These are phyloP conservation scores for Ophion slaviceki DNA, from an alignment of 2,888 invertebrate genomes.

Conservation along the genomic window DNA sequence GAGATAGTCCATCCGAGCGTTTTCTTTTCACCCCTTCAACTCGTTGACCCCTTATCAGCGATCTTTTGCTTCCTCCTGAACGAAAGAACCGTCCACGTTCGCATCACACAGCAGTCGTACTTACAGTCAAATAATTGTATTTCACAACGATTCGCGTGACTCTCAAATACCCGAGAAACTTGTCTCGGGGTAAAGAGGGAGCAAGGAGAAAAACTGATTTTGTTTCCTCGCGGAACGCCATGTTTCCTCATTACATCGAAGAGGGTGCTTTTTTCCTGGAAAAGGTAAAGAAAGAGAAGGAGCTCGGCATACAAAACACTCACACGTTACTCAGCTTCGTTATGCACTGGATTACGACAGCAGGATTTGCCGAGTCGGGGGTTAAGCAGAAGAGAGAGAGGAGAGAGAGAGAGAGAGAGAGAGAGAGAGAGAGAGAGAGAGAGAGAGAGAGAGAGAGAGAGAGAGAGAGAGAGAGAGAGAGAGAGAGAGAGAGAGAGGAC, in stretches of 20 bases:
- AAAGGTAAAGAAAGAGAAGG: neutral
- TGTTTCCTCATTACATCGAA: constrained; percentile 22
- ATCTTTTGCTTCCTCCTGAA: no score
- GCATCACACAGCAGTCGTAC: no score
- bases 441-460: no score
- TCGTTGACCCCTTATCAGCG: no score
- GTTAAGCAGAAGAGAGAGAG: neutral
- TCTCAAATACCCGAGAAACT: neutral
- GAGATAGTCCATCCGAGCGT: no score
- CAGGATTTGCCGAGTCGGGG: constrained; percentile 7
- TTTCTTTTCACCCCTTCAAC: no score
- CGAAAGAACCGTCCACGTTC: no score
- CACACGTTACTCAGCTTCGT: constrained; percentile 16
- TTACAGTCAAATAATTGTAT: neutral
- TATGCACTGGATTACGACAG: constrained; percentile 23
- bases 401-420: no score
- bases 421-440: no score
- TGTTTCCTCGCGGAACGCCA: neutral
- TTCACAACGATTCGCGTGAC: neutral
- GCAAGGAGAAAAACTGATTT: neutral
- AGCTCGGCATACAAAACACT: constrained; percentile 11
- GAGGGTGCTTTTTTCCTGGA: neutral
- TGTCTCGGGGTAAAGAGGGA: neutral
- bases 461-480: no score
- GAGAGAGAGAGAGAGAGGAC: neutral